Base-by-base conservation (phyloP, 1,140 invertebrate genomes). In the Sminthurides bifidus region DNA sequence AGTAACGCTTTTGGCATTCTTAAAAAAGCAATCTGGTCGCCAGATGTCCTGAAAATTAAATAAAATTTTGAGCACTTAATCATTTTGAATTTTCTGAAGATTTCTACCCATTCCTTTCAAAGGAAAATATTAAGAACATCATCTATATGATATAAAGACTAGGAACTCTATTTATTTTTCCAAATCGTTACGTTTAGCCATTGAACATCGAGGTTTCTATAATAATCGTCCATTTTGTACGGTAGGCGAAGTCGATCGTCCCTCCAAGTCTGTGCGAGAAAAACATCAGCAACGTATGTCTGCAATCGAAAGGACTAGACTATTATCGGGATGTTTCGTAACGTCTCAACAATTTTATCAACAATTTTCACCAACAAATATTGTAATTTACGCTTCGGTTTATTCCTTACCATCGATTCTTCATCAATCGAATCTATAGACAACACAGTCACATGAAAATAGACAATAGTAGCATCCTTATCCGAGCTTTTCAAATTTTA, bases 361-460 rank as follows among this genome's bases (percentile, higher is more conserved):
- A n/a, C n/a, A n/a, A n/a, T n/a, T n/a, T n/a, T n/a, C n/a, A n/a
- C n/a, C n/a, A n/a, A n/a, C n/a, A n/a, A n/a, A n/a, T n/a, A n/a
- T n/a, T n/a, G n/a, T n/a, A n/a, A n/a, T n/a, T n/a, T n/a, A n/a
- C n/a, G n/a, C n/a, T 24, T 2, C 35, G 14, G 30, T 48, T 23
- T 49, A 23, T 29, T 24, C 60, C 66, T 69, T 75, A 87, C 85
- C 88, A 92, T 92, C 10, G 87, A 91, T 63, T 82, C 87, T 70
- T 92, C 88, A 66, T 92, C 87, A 38, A 92, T 92, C 14, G 87
- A 91, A 72, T 92, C 88, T 40, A 92, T 72, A 6, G 87, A 86
- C 85, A 92, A 88, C 8, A 92, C 88, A 0, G 88, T 92, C 1
- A 92, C 88, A 68, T 92, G 88, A 71, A 92, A 91, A 69, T 83